A percentile compares a stretch with the other conserved stretches of the same genome.
Evolutionary conservation across 64 coral and sea anemone genomes (phyloP).

Genomic region (Acropora yongei): DNA sequence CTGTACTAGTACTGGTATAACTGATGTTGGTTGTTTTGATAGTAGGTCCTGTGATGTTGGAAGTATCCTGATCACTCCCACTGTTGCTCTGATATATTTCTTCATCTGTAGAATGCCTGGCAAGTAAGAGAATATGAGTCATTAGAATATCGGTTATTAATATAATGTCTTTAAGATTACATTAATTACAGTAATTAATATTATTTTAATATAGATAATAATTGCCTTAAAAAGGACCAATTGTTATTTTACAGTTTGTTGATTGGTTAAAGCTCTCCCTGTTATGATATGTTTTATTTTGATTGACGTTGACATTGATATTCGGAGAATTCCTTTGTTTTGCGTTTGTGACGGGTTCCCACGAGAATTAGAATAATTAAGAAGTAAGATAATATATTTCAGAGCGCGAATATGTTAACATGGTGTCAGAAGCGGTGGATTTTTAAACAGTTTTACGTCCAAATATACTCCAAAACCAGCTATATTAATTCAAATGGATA

Average conservation of each 20-base stretch:
- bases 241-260: neutral
- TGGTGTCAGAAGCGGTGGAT: no score
- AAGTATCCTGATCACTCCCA: neutral
- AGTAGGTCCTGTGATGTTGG: neutral
- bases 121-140: no score
- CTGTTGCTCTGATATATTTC: neutral
- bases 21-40: neutral
- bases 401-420: no score
- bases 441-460: no score
- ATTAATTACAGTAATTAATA: neutral
- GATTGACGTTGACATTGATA: no score
- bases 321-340: no score
- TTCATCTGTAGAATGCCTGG: neutral
- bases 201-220: neutral
- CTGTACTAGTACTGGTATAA: slow-evolving; percentile 1
- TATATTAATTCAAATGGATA: no score
- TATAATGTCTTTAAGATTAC: slow-evolving; percentile 1
- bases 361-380: no score
- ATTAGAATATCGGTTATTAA: neutral
- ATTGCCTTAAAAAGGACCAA: neutral
- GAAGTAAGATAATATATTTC: no score
- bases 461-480: no score
- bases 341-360: no score
- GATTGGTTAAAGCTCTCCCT: neutral
- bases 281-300: no score